phyloP scores from a whole-genome alignment of 1,140 invertebrate species.

The Muscidifurax raptorellus region DNA sequence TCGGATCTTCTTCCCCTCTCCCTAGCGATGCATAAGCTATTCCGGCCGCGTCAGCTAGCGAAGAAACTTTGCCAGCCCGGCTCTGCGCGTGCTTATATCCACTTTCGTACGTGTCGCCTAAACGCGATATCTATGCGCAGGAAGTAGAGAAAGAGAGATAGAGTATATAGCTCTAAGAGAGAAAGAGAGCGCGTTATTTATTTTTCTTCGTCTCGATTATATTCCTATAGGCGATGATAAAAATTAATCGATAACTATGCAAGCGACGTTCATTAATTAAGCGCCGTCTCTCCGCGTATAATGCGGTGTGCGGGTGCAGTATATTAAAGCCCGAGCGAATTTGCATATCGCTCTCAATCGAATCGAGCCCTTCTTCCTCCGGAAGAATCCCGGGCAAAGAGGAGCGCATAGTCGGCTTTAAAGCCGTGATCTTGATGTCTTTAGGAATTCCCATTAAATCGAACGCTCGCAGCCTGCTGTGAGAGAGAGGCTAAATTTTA shows the following conservation, averaged over 20 bases:
- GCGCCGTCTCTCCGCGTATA: neutral
- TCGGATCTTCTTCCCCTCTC: slow-evolving; percentile 21
- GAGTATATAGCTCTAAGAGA: too few species aligned
- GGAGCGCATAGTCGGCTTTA: slow-evolving; percentile 20
- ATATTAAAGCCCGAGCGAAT: slow-evolving; percentile 37
- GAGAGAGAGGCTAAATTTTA: slow-evolving; percentile 38
- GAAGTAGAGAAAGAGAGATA: neutral
- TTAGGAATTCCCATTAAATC: slow-evolving; percentile 50
- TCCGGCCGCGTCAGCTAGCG: slow-evolving; percentile 67
- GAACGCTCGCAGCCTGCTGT: neutral
- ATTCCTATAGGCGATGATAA: neutral
- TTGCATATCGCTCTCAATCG: slow-evolving; percentile 46
- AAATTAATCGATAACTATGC: neutral
- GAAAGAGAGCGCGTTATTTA: too few species aligned
- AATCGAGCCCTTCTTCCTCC: slow-evolving; percentile 30
- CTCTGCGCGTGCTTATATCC: slow-evolving; percentile 67
- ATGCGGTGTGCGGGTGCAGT: neutral
- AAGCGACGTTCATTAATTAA: slow-evolving; percentile 36
- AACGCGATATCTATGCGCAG: slow-evolving; percentile 62
- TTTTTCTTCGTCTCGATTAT: too few species aligned
- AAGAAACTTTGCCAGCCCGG: slow-evolving; percentile 47
- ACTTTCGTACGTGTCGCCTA: slow-evolving; percentile 72
- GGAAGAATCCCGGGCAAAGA: slow-evolving; percentile 16
- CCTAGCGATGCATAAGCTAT: slow-evolving; percentile 69
- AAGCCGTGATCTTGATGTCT: slow-evolving; percentile 46